phyloP scores from a whole-genome alignment of 2,888 invertebrate genomes.

The Lasioglossum leucozonium region DNA sequence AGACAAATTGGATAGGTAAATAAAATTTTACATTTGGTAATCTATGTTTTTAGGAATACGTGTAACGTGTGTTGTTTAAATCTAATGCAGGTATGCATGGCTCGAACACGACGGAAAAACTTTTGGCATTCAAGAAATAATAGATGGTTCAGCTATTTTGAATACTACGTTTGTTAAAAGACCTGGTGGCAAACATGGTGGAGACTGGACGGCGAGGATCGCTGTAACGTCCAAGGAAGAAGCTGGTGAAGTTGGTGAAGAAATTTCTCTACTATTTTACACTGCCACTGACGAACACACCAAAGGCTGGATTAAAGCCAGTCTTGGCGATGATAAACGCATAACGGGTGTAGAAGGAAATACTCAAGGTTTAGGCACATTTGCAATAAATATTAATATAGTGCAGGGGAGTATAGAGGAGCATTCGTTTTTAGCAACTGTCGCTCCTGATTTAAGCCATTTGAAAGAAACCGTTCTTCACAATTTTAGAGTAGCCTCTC shows the following conservation, averaged over 20 bases:
- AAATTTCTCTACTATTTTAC: conserved; percentile 92
- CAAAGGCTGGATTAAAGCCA: conserved; percentile 86
- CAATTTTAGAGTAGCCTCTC: conserved; percentile 88
- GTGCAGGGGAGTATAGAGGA: conserved; percentile 87
- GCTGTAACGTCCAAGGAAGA: conserved; percentile 85
- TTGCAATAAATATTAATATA: conserved; percentile 86
- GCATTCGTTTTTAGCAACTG: conserved; percentile 90
- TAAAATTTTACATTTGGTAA: neutral
- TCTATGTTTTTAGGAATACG: neutral
- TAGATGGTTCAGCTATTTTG: conserved; percentile 91
- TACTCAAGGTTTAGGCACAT: conserved; percentile 92
- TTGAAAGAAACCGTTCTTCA: conserved; percentile 91
- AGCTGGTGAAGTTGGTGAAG: conserved; percentile 83
- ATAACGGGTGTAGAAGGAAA: conserved; percentile 89
- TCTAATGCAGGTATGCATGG: conserved; percentile 90
- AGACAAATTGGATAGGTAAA: conserved; percentile 90
- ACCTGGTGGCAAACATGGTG: conserved; percentile 92
- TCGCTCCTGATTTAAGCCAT: conserved; percentile 89
- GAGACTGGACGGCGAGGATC: conserved; percentile 97
- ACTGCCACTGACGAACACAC: conserved; percentile 91
- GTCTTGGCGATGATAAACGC: conserved; percentile 84
- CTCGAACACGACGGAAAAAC: conserved; percentile 95
- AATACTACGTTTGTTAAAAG: conserved; percentile 96
- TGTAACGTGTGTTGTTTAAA: conserved; percentile 1
- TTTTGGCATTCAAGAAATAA: conserved; percentile 96